Conservation (phyloP, 2,888 invertebrate species). For the Tanypteryx hageni region DNA sequence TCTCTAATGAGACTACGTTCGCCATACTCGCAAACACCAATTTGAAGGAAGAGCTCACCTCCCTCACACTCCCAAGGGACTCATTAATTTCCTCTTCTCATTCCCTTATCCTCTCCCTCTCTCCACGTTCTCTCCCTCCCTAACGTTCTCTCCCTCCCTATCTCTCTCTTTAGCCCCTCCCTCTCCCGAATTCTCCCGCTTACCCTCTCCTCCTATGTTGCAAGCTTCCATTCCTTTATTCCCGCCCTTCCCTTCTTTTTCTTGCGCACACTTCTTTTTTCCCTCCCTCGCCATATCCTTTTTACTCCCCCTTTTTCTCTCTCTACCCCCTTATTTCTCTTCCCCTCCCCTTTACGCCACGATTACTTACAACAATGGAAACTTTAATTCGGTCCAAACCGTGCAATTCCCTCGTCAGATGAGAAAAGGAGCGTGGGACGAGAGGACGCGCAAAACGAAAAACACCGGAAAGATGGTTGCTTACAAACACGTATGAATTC, state of each 20-base stretch:
- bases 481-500: too few species aligned
- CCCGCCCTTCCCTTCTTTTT: not conserved
- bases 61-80: conserved; percentile 33
- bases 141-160: too few species aligned
- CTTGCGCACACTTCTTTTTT: too few species aligned
- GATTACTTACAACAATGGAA: not conserved
- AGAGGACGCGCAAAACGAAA: not conserved
- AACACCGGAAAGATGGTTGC: too few species aligned
- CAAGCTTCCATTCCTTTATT: not conserved
- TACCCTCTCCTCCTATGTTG: not conserved
- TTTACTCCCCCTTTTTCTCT: too few species aligned
- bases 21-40: conserved; percentile 49
- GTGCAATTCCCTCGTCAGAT: not conserved
- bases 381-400: conserved; percentile 21
- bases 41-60: conserved; percentile 51
- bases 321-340: too few species aligned
- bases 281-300: too few species aligned
- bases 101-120: not conserved
- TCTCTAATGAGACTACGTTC: conserved; percentile 49
- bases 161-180: not conserved
- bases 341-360: not conserved
- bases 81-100: conserved; percentile 29
- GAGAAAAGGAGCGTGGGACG: not conserved
- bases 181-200: not conserved
- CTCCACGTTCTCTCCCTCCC: not conserved